These are phyloP conservation scores for Notodonta ziczac DNA, from an alignment of 2,888 invertebrate genomes.

Conservation along the genomic window DNA sequence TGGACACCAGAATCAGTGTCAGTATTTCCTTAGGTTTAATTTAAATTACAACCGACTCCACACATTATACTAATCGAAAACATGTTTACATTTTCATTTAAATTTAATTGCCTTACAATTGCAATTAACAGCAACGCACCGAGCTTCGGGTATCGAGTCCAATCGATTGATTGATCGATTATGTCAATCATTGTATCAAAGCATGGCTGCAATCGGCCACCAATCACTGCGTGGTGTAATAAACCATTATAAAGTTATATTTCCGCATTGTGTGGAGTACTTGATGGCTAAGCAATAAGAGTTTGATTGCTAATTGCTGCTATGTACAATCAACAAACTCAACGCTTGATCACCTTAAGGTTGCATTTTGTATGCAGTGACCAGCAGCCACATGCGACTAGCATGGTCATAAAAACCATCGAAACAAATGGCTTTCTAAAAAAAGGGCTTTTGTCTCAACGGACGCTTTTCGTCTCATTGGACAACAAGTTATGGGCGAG, in stretches of 20 bases:
- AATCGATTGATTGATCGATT: slow-evolving; percentile 20
- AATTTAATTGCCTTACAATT: slow-evolving; percentile 14
- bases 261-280: slow-evolving; percentile 3
- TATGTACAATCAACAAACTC: no score
- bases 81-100: slow-evolving; percentile 11
- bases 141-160: slow-evolving; percentile 3
- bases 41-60: no score
- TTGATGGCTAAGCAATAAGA: slow-evolving; percentile 12
- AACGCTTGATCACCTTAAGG: no score
- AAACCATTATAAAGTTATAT: not conserved
- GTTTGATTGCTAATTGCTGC: slow-evolving; percentile 14
- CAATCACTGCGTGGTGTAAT: slow-evolving; percentile 14
- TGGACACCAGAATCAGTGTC: no score
- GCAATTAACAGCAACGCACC: slow-evolving; percentile 15
- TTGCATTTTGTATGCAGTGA: no score
- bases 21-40: no score
- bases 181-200: slow-evolving; percentile 30
- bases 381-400: no score
- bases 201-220: slow-evolving; percentile 21
- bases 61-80: slow-evolving; percentile 12
- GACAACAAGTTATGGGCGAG: no score
- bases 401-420: no score
- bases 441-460: no score
- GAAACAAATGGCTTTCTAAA: no score
- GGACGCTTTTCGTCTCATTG: no score